These are phyloP conservation scores for Drosophila acutilabella DNA, from an alignment of 2,888 invertebrate species.

Conservation along the genomic window DNA sequence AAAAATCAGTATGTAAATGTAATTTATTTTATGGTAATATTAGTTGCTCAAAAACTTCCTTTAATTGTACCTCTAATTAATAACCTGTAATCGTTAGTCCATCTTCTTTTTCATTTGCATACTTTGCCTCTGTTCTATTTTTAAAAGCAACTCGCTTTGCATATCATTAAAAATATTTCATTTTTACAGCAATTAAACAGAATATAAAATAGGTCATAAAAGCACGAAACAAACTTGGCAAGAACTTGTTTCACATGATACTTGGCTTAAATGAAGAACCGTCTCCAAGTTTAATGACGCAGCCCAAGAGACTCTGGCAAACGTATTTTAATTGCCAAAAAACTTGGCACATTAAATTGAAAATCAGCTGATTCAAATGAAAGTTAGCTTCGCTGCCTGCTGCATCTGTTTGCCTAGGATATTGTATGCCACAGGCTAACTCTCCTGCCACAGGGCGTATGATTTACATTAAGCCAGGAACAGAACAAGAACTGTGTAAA, in stretches of 20 bases:
- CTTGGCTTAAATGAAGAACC: slow-evolving; percentile 7
- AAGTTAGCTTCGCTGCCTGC: slow-evolving; percentile 17
- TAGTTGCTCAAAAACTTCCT: slow-evolving; percentile 42
- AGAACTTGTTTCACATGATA: slow-evolving; percentile 4
- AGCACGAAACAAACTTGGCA: slow-evolving; percentile 3
- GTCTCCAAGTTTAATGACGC: slow-evolving; percentile 3
- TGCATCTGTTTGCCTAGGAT: slow-evolving; percentile 25
- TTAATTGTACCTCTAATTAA: slow-evolving; percentile 74
- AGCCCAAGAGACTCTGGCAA: not conserved
- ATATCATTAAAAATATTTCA: slow-evolving; percentile 40
- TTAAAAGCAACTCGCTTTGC: slow-evolving; percentile 29
- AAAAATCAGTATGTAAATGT: slow-evolving; percentile 25
- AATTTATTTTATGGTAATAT: slow-evolving; percentile 30
- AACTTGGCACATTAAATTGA: slow-evolving; percentile 13
- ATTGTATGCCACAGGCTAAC: slow-evolving; percentile 39
- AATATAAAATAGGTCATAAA: slow-evolving; percentile 37
- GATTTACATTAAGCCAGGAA: slow-evolving; percentile 62
- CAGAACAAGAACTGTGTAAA: slow-evolving; percentile 40
- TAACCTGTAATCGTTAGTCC: slow-evolving; percentile 46
- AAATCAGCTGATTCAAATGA: slow-evolving; percentile 19
- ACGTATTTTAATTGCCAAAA: slow-evolving; percentile 16
- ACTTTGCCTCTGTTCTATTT: slow-evolving; percentile 23
- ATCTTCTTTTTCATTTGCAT: slow-evolving; percentile 36
- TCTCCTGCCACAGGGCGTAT: slow-evolving; percentile 53
- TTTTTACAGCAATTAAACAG: slow-evolving; percentile 55